A percentile compares a stretch with the other conserved stretches of the same genome.
Evolutionary conservation across 1,140 invertebrate species (phyloP).

Genomic region (Hydropsyche tenuis): DNA sequence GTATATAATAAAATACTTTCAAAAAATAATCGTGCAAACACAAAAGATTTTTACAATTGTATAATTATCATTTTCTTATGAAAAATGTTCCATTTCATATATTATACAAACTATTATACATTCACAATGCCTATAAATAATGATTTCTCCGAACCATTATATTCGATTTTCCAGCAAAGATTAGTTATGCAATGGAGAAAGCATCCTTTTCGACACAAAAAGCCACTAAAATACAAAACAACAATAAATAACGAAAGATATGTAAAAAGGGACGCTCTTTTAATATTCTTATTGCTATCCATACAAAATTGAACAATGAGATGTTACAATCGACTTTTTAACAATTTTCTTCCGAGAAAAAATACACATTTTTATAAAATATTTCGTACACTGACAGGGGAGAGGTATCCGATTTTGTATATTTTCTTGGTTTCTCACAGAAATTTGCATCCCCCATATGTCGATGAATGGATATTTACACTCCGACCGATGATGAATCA

Average conservation of each 20-base stretch:
- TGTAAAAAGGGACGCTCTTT: slow-evolving; percentile 14
- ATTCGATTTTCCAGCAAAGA: no score
- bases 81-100: no score
- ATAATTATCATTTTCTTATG: no score
- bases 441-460: slow-evolving; percentile 47
- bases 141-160: no score
- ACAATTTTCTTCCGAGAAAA: slow-evolving; percentile 1
- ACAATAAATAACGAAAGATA: slow-evolving; percentile 11
- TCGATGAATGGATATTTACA: slow-evolving; percentile 39
- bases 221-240: neutral
- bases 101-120: no score
- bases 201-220: slow-evolving; percentile 9
- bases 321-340: slow-evolving; percentile 8
- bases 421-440: slow-evolving; percentile 44
- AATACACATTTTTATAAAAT: neutral
- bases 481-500: slow-evolving; percentile 44
- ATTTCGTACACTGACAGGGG: no score
- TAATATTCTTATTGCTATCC: slow-evolving; percentile 4
- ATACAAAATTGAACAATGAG: neutral
- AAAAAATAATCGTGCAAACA: no score
- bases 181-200: neutral
- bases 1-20: no score
- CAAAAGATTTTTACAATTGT: no score
- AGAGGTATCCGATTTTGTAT: neutral
- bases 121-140: no score